Evolutionary conservation across 2,888 invertebrate genomes (phyloP).

Genomic region (Scaeva pyrastri): DNA sequence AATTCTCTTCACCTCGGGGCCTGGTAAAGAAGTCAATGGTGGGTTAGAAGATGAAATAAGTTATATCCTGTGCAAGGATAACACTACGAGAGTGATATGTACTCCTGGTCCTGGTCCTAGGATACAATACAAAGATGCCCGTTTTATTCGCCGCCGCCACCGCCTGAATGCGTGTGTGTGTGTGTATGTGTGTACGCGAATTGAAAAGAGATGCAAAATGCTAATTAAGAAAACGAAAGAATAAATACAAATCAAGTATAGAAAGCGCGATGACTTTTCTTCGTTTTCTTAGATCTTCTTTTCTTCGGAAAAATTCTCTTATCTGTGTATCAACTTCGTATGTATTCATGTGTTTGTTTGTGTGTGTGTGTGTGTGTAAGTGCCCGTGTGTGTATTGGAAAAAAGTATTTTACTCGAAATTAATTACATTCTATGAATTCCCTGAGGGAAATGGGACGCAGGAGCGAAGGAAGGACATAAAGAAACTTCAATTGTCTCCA

Average conservation of each 20-base stretch:
- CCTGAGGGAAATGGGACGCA: neutral
- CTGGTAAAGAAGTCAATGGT: conserved; percentile 11
- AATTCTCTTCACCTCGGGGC: neutral
- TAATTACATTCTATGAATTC: conserved; percentile 60
- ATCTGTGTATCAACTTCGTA: neutral
- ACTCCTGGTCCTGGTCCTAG: conserved; percentile 27
- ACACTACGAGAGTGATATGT: conserved; percentile 57
- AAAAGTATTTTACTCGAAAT: conserved; percentile 48
- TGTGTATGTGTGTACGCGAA: conserved; percentile 44
- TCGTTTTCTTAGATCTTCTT: conserved; percentile 43
- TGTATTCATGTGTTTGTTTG: neutral
- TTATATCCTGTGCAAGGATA: conserved; percentile 63
- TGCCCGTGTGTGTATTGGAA: neutral
- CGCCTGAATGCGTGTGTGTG: conserved; percentile 25
- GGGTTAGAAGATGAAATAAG: conserved; percentile 55
- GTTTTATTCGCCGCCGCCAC: neutral
- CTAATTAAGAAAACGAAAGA: conserved; percentile 73
- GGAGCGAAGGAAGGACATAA: neutral
- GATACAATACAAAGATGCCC: conserved; percentile 50
- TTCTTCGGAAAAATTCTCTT: conserved; percentile 13
- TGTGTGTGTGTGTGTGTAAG: conserved; percentile 3
- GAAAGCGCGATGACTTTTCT: conserved; percentile 43
- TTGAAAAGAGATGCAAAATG: conserved; percentile 71
- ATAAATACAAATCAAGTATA: conserved; percentile 60
- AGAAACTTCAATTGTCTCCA: conserved; percentile 40